These are phyloP conservation scores for Pan paniscus DNA, from an alignment of 2,113 vertebrate genomes.

Conservation along the genomic window DNA sequence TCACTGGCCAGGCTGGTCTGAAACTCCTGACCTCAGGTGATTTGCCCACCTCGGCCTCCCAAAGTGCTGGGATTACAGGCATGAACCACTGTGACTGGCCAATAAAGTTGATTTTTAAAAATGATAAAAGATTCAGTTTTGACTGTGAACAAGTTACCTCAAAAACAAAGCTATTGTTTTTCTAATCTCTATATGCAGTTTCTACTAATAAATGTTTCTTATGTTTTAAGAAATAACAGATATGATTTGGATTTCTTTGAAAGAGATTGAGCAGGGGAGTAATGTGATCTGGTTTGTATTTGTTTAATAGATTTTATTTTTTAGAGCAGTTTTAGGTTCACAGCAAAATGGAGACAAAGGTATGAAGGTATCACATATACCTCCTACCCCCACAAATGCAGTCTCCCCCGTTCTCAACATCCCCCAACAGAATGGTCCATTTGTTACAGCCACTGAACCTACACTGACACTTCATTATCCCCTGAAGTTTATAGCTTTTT, in stretches of 20 bases:
- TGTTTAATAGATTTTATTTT: neutral
- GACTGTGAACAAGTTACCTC: neutral
- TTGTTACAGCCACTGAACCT: neutral
- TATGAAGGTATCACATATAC: neutral
- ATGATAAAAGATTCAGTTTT: neutral
- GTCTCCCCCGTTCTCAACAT: neutral
- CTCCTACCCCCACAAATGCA: neutral
- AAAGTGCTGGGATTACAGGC: no score
- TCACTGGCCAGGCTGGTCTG: no score
- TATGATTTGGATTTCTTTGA: neutral
- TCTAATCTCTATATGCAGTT: conserved; percentile 60
- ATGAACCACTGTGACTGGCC: no score
- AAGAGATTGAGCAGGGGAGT: neutral
- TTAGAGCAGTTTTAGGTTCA: neutral
- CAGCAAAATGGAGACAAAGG: neutral
- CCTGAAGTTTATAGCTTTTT: neutral
- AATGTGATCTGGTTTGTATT: neutral
- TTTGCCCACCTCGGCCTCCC: no score
- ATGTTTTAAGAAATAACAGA: neutral
- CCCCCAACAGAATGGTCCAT: neutral
- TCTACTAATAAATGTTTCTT: conserved; percentile 71
- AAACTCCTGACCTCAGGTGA: no score
- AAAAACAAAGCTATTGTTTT: conserved; percentile 39
- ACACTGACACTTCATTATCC: neutral
- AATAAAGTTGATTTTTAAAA: neutral